Base-by-base conservation (phyloP, 1,140 invertebrate species). In the Oedothorax gibbosus region DNA sequence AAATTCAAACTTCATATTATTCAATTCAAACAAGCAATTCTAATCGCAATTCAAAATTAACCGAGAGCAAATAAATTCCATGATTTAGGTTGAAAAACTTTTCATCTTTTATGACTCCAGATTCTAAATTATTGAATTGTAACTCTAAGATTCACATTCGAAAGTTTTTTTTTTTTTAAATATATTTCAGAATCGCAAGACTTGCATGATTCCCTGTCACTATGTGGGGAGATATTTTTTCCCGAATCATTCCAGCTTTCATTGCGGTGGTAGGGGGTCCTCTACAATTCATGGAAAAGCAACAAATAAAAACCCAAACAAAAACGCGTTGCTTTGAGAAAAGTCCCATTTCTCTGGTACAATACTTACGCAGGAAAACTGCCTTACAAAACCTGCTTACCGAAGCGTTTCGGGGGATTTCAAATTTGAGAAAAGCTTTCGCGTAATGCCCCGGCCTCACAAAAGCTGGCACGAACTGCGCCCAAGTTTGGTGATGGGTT, bases 351-450 rank as follows among this genome's bases (percentile, higher is more conserved):
- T 53, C 7, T 15, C 0, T 10, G 53, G 50, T n/a, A 50, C 57
- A 62, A 82, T 72, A 60, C 68, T 35, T 57, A 57, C 66, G 56
- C 60, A 54, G 64, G 64, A 50, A 82, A 82, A 82, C 79, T 82
- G 69, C 69, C 65, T 82, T 82, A 69, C 79, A 82, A 82, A 80
- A 82, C 35, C 68, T 82, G 79, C 79, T 82, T 82, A 73, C 79
- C n/a, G 56, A 82, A 69, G 79, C 79, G 68, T 71, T 82, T 82
- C 56, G 66, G 50, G 66, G 68, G 66, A 82, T 82, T 82, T 82
- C 79, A 82, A 82, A 82, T 82, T 82, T 82, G 66, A 64, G 65
- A 69, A 82, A 82, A 82, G 79, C 79, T 82, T 72, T 82, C 49
- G 56, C n/a, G 68, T 82, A 72, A 82, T 72, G 62, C 65, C 56